Conservation (phyloP, 2,888 invertebrate genomes). For the Chloroclysta siterata region DNA sequence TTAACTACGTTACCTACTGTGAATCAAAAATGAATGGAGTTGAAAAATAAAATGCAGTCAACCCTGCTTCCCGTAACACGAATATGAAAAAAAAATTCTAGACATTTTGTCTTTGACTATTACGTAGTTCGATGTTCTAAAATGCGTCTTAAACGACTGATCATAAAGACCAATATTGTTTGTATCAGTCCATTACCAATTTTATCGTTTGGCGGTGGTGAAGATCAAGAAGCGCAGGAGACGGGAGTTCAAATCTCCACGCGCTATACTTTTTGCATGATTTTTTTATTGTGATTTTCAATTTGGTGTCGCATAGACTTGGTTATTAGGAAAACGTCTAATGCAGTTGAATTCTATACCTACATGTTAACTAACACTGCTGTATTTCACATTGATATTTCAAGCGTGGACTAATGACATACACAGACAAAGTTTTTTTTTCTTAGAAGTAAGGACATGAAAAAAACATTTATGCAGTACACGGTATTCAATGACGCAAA, state of each 20-base stretch:
- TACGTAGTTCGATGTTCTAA: conserved; percentile 4
- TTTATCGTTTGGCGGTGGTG: background rate
- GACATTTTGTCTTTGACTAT: conserved; percentile 11
- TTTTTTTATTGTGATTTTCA: background rate
- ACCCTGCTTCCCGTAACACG: conserved; percentile 58
- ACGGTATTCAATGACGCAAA: conserved; percentile 1
- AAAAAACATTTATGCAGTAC: conserved; percentile 23
- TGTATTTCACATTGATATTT: conserved; percentile 32
- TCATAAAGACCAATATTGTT: background rate
- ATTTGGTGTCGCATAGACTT: background rate
- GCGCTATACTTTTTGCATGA: conserved; percentile 10
- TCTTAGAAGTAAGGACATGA: conserved; percentile 34
- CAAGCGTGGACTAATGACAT: conserved; percentile 33
- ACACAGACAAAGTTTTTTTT: conserved; percentile 22
- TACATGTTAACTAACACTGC: conserved; percentile 32
- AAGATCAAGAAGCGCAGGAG: background rate
- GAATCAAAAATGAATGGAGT: conserved; percentile 29
- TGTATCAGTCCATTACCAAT: background rate
- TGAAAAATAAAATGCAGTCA: conserved; percentile 47
- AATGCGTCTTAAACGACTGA: background rate
- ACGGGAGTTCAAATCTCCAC: conserved; percentile 17
- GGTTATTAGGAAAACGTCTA: conserved; percentile 14
- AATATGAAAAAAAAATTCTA: conserved; percentile 28
- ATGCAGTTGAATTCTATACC: conserved; percentile 23
- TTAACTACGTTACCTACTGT: conserved; percentile 32